phyloP scores from a whole-genome alignment of 2,113 vertebrate species.

The Podarcis cretensis region DNA sequence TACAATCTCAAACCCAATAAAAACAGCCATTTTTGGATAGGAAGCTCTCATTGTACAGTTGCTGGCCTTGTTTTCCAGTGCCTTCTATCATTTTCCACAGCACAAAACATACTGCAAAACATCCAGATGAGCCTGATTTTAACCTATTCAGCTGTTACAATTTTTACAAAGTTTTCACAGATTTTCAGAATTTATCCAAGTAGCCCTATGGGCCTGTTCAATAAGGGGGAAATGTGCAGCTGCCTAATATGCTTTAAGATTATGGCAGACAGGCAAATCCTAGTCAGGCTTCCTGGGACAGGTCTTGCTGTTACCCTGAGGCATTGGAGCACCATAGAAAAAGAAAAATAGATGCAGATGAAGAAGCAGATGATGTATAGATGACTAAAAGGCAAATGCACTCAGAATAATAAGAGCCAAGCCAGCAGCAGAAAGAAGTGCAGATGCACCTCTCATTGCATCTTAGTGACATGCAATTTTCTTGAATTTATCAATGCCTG shows the following conservation, averaged over 20 bases:
- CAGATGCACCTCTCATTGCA: background rate
- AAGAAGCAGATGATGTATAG: background rate
- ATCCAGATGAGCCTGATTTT: background rate
- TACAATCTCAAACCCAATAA: background rate
- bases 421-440: background rate
- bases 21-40: too few species aligned
- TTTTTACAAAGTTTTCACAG: background rate
- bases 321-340: background rate
- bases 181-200: background rate
- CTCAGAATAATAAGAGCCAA: background rate
- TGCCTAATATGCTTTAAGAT: background rate
- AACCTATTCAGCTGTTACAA: background rate
- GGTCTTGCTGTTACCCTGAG: constrained; percentile 4
- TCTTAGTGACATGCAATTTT: background rate
- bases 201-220: background rate
- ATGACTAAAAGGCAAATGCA: background rate
- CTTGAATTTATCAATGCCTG: too few species aligned
- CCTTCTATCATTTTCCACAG: background rate
- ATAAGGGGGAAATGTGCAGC: constrained; percentile 3
- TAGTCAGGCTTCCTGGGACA: background rate
- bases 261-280: background rate
- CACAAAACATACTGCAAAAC: background rate
- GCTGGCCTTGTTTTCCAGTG: background rate
- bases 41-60: background rate
- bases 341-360: background rate